Conservation (phyloP, 2,888 invertebrate species). For the Eilema griseolum region DNA sequence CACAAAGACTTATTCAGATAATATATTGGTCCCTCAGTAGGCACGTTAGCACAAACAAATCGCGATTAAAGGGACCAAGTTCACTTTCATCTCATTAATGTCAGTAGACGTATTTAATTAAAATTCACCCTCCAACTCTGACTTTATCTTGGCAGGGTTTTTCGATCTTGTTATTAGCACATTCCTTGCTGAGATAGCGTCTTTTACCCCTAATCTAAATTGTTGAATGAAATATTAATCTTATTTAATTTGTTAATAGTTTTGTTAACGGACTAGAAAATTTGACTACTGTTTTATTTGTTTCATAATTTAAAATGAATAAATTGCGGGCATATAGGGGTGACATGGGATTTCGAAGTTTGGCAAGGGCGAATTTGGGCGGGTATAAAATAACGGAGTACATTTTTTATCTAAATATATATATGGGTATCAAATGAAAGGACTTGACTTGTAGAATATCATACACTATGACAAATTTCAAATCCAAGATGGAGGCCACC, state of each 20-base stretch:
- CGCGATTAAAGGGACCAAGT: conserved; percentile 77
- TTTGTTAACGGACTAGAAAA: conserved; percentile 33
- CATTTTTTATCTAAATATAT: too few species aligned
- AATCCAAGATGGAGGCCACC: too few species aligned
- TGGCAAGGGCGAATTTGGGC: too few species aligned
- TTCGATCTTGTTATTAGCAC: conserved; percentile 82
- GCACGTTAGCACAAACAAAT: conserved; percentile 81
- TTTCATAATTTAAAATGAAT: too few species aligned
- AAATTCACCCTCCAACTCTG: conserved; percentile 79
- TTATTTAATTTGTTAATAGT: conserved; percentile 55
- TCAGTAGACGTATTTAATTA: conserved; percentile 83
- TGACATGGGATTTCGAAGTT: too few species aligned
- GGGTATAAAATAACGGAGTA: too few species aligned
- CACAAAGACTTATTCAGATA: conserved; percentile 57
- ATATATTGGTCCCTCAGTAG: conserved; percentile 60
- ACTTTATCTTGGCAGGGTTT: conserved; percentile 76
- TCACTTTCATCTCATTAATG: conserved; percentile 84
- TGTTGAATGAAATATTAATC: conserved; percentile 51
- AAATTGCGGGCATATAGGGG: too few species aligned
- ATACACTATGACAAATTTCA: too few species aligned
- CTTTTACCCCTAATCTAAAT: conserved; percentile 54
- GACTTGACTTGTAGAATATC: too few species aligned
- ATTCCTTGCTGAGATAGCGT: conserved; percentile 63
- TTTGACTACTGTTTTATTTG: conserved; percentile 11
- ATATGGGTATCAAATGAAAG: too few species aligned